Base-by-base conservation (phyloP, 2,888 invertebrate genomes). In the Flexamia atlantica region DNA sequence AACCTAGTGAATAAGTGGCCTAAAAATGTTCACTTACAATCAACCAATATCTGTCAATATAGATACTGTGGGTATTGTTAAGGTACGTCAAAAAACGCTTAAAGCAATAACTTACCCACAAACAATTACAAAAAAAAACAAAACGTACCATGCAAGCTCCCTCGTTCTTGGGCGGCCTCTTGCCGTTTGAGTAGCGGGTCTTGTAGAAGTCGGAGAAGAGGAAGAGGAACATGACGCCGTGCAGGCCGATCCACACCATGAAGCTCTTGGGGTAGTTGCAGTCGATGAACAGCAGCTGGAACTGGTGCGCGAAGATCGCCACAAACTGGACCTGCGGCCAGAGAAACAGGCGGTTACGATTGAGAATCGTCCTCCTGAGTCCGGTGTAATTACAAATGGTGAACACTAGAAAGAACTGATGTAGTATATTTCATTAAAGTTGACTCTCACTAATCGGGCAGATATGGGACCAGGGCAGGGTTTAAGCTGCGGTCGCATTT, bases 191-290 rank as follows among this genome's bases (percentile, higher is more conserved):
- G 91, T 97, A 97, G 89, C 95, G 95, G 88, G 94, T 92, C 91
- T 96, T 96, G 93, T 98, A 99, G 92, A 98, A 99, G 91, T 98
- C 96, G 53, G 96, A 96, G 93, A 98, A 99, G 87, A 99, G 93
- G 91, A 97, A 95, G 87, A 98, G 93, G 93, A 99, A 99, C 90
- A 98, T 93, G 88, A 98, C 93, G 84, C 98, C 98, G 91, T 98
- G 98, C 88, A 97, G 92, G 70, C 97, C 97, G 90, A 99, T 98
- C 97, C 97, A 98, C 89, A 96, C 93, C 93, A 97, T 97, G 91
- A 97, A 97, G 84, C 94, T 94, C 88, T 95, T 94, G 9, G 98
- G 98, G 91, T 98, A 98, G 90, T 97, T 94, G 91, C 98, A 98
- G 85, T 97, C 96, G 87, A 94, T 94, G 93, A 97, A 96, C 87